These are phyloP conservation scores for Corythaixoides concolor DNA, from an alignment of 2,113 vertebrate species.

Conservation along the genomic window DNA sequence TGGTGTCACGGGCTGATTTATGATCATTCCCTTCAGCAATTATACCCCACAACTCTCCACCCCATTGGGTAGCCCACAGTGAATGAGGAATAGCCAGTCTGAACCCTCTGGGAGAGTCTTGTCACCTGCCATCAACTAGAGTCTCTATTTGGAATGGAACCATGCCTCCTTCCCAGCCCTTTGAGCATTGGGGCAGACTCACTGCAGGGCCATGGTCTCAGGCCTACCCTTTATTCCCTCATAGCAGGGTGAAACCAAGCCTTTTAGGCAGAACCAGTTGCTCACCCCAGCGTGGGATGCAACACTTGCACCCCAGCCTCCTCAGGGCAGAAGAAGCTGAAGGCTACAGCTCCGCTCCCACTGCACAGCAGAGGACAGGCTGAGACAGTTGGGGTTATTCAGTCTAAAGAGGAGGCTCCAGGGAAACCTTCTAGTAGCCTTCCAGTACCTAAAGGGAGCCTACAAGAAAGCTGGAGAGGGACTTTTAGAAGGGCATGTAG, in stretches of 20 bases:
- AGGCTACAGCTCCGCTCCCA: background rate
- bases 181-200: fast-evolving
- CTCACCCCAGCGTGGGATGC: fast-evolving
- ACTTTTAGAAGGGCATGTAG: no score
- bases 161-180: background rate
- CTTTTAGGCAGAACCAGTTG: background rate
- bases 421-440: no score
- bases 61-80: fast-evolving
- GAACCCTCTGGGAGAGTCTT: background rate
- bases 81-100: background rate
- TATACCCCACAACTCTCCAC: background rate
- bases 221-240: background rate
- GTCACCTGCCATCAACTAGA: background rate
- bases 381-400: no score
- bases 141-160: fast-evolving
- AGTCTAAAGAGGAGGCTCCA: no score
- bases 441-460: no score
- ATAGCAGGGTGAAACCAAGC: fast-evolving
- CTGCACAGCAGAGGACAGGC: background rate
- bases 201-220: background rate
- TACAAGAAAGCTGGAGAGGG: no score
- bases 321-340: background rate
- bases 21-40: background rate
- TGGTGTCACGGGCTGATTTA: background rate
- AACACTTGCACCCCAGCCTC: background rate